A percentile compares a stretch with the other conserved stretches of the same genome.
phyloP scores from a whole-genome alignment of 1,140 invertebrate genomes.

The Drosophila pallidifrons region DNA sequence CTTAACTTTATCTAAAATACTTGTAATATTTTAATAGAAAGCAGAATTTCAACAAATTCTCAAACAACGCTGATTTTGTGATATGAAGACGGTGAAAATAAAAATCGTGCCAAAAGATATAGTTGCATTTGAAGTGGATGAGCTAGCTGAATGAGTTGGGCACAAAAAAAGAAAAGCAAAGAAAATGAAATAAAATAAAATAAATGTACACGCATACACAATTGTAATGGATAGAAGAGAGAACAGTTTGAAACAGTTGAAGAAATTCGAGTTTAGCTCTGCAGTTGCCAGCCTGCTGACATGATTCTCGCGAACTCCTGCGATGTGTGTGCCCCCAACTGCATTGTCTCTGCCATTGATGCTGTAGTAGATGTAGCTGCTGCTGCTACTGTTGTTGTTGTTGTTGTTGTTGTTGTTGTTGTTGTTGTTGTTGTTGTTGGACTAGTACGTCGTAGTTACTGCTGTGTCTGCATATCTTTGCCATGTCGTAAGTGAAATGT shows the following conservation, averaged over 20 bases:
- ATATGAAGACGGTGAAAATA: too few species aligned
- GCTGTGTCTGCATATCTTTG: conserved; percentile 63
- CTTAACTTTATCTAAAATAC: too few species aligned
- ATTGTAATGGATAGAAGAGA: not conserved
- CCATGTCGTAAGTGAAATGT: conserved; percentile 74
- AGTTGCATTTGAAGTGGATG: too few species aligned
- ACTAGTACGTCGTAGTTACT: conserved; percentile 15
- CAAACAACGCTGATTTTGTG: too few species aligned
- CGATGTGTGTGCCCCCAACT: conserved; percentile 31
- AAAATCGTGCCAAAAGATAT: too few species aligned
- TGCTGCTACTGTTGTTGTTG: not conserved
- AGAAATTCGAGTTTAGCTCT: conserved; percentile 24
- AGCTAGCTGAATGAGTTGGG: too few species aligned
- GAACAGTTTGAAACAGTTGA: not conserved
- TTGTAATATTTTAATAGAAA: too few species aligned
- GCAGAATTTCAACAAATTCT: too few species aligned
- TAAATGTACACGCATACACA: conserved; percentile 5
- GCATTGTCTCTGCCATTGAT: conserved; percentile 54
- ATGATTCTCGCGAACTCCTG: conserved; percentile 38
- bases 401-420: too few species aligned
- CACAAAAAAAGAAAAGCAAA: not conserved
- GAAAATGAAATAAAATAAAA: not conserved
- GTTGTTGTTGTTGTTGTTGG: too few species aligned
- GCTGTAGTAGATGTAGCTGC: conserved; percentile 21
- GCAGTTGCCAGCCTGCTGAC: conserved; percentile 41